Evolutionary conservation across 2,888 invertebrate genomes (phyloP), one percentile per base, ranked within the genome.

Genomic region (Sympetrum striolatum): DNA sequence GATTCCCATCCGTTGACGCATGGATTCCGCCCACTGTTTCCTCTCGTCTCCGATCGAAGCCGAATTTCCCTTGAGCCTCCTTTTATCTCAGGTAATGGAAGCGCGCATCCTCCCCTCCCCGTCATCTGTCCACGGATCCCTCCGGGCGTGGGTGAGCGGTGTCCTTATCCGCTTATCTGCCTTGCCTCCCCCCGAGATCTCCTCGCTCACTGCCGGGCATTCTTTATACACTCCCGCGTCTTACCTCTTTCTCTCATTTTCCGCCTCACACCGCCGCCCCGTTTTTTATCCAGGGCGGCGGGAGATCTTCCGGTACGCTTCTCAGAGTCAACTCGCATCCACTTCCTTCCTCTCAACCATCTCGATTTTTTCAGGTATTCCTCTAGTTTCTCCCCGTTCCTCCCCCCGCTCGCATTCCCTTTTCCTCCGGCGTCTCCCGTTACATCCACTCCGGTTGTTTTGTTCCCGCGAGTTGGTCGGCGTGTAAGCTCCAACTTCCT

Each of bases 81-180:
- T 86, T 86, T 86, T 86, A 86, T 86, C 86, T 86, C 86, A 86
- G 86, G 86, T 86, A 86, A 86, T 86, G 86, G 86, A 86, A 86
- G 86, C 86, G 60, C 53, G 35, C 31, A 82, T 82, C 82, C 53
- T 2, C 3, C 82, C 60, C 2, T 86, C 58, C 60, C 60, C 60
- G n/a, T 58, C 60, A n/a, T 58, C 86, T 58, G 86, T 86, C 60
- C 86, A 60, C 86, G 86, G 37, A 86, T 86, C n/a, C 53, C 31
- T 31, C 15, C 58, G 31, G 58, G 86, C 60, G 58, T 86, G 86
- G 86, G 60, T 53, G 82, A 82, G 82, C 82, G 82, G 82, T 86
- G 60, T 60, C 60, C 86, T 86, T 60, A 86, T 86, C 86, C 86
- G 86, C 60, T 86, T 86, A 86, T 86, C 86, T 60, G 25, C 15